Percentiles rank a stretch among this genome's conserved stretches.
phyloP scores from a whole-genome alignment of 2,797 vertebrate genomes.

The Anguilla megastoma region DNA sequence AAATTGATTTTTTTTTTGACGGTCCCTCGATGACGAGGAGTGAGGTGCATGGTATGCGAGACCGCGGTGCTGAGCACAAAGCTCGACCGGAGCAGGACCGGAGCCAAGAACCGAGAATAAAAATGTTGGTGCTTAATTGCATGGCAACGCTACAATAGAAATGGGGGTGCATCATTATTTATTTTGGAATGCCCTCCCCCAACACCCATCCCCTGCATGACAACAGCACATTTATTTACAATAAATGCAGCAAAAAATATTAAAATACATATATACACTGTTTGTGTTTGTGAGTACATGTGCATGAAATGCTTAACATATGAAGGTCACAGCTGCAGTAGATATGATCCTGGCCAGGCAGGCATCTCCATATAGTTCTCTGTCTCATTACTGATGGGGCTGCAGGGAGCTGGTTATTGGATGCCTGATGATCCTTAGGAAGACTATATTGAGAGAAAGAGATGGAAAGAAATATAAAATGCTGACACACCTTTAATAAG shows the following conservation, averaged over 20 bases:
- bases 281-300: conserved; percentile 37
- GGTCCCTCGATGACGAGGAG: conserved; percentile 70
- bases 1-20: conserved; percentile 71
- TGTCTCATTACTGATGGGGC: conserved; percentile 66
- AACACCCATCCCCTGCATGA: conserved; percentile 47
- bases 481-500: conserved; percentile 76
- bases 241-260: conserved; percentile 15
- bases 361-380: conserved; percentile 41
- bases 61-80: conserved; percentile 43
- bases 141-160: conserved; percentile 53
- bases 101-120: conserved; percentile 43
- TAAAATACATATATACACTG: conserved; percentile 8
- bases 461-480: conserved; percentile 64
- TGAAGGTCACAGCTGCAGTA: conserved; percentile 69
- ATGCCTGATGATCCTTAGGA: conserved; percentile 71
- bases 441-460: conserved; percentile 58
- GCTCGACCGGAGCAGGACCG: conserved; percentile 42
- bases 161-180: conserved; percentile 68
- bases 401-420: conserved; percentile 68
- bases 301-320: conserved; percentile 55
- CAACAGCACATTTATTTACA: conserved; percentile 58
- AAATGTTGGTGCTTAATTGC: conserved; percentile 69
- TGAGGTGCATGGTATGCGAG: conserved; percentile 65
- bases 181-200: conserved; percentile 27
- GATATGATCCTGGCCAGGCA: conserved; percentile 59